Conservation (phyloP, 2,113 vertebrate species). For the Connochaetes taurinus region DNA sequence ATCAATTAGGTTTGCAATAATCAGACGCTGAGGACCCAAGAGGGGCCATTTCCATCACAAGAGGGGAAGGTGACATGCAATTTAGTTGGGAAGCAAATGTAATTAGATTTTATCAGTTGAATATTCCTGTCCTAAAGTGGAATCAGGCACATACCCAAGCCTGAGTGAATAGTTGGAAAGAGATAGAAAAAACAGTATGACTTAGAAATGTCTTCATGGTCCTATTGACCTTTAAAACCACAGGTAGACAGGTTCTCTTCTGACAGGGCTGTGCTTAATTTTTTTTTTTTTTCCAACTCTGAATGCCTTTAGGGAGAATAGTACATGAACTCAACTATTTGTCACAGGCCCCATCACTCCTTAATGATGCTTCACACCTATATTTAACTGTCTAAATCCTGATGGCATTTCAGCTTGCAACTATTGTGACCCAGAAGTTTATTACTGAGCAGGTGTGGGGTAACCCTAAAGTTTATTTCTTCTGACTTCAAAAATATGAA, state of each 20-base stretch:
- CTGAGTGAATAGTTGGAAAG: not conserved
- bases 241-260: not conserved
- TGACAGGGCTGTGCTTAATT: not conserved
- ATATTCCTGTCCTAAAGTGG: not conserved
- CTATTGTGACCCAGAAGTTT: not conserved
- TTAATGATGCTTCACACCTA: not conserved
- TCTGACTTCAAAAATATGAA: not conserved
- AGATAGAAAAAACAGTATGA: not conserved
- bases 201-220: not conserved
- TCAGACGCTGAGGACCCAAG: slow-evolving; percentile 39
- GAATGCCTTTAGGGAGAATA: not conserved
- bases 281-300: not conserved
- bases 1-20: slow-evolving; percentile 66
- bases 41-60: slow-evolving; percentile 41
- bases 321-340: not conserved
- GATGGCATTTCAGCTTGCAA: not conserved
- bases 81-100: slow-evolving; percentile 62
- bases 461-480: not conserved
- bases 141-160: not conserved
- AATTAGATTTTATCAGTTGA: slow-evolving; percentile 64
- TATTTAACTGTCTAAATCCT: not conserved
- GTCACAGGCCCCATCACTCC: not conserved
- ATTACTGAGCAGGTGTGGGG: not conserved
- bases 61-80: slow-evolving; percentile 41
- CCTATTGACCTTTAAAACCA: not conserved